A percentile compares a stretch with the other conserved stretches of the same genome.
These are phyloP conservation scores for Morone chrysops DNA, from an alignment of 2,113 vertebrate species.

Conservation along the genomic window DNA sequence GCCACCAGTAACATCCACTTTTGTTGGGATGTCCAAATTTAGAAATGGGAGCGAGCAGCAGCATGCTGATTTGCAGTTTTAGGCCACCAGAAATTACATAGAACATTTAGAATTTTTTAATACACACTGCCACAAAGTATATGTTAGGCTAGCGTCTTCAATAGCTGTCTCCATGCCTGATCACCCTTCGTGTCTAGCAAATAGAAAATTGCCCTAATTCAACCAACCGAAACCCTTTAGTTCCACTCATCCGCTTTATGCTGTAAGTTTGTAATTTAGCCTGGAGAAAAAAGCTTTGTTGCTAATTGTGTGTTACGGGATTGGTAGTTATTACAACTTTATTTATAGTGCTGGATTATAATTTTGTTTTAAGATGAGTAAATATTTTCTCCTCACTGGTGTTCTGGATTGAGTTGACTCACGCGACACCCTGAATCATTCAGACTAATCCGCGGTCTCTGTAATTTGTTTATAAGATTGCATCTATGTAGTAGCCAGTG, in stretches of 20 bases:
- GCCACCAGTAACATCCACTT: constrained; percentile 71
- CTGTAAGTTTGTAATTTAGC: constrained; percentile 36
- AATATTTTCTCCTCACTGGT: constrained; percentile 14
- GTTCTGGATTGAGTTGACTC: constrained; percentile 18
- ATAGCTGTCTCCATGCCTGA: constrained; percentile 84
- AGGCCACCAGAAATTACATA: constrained; percentile 84
- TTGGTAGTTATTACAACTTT: constrained; percentile 6
- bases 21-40: constrained; percentile 79
- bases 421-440: constrained; percentile 11
- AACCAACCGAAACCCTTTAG: constrained; percentile 46
- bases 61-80: constrained; percentile 84
- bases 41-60: constrained; percentile 76
- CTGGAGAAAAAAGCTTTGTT: constrained; percentile 15
- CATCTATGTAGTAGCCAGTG: not conserved
- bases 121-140: constrained; percentile 84
- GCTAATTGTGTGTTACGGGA: constrained; percentile 14
- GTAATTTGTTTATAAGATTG: not conserved
- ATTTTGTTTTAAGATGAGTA: constrained; percentile 1
- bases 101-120: constrained; percentile 84
- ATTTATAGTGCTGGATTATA: constrained; percentile 10
- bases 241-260: constrained; percentile 53
- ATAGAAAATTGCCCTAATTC: constrained; percentile 70
- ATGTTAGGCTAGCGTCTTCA: constrained; percentile 79
- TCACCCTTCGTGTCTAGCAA: constrained; percentile 75
- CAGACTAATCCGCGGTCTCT: not conserved